These are phyloP conservation scores for Callospermophilus lateralis DNA, from an alignment of 2,113 vertebrate genomes.

Conservation along the genomic window DNA sequence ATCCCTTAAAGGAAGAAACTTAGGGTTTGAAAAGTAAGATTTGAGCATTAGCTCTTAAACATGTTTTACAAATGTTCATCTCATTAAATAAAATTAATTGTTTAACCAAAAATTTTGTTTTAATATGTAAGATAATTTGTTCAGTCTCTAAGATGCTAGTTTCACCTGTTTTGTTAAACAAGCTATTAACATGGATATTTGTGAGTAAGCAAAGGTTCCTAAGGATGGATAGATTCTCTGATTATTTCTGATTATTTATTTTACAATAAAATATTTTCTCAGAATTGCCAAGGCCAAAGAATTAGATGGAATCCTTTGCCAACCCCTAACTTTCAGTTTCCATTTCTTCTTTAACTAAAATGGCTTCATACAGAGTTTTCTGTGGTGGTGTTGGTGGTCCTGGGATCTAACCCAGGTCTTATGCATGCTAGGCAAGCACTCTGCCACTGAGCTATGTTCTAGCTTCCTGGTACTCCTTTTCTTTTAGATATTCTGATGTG, in stretches of 20 bases:
- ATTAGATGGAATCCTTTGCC: conserved; percentile 43
- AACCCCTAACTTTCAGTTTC: background rate
- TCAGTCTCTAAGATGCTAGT: conserved; percentile 27
- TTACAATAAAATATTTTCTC: background rate
- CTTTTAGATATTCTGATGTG: background rate
- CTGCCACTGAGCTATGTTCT: background rate
- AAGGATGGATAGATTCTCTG: background rate
- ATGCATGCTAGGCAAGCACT: background rate
- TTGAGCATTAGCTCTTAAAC: conserved; percentile 37
- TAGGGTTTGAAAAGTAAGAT: conserved; percentile 21
- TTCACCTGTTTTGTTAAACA: background rate
- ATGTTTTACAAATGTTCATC: background rate
- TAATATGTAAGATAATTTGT: conserved; percentile 44
- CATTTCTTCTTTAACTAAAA: too few species aligned
- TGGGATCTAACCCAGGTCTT: background rate
- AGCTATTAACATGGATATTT: background rate
- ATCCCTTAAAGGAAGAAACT: background rate
- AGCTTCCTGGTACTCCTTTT: background rate
- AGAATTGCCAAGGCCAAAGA: conserved; percentile 29
- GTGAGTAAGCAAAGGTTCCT: conserved; percentile 22
- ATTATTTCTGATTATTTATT: conserved; percentile 57
- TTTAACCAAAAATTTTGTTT: conserved; percentile 43
- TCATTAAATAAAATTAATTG: conserved; percentile 34
- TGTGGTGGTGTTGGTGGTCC: too few species aligned
- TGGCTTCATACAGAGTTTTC: background rate